Conservation (phyloP, 2,113 vertebrate genomes). For the Eptatretus burgeri region DNA sequence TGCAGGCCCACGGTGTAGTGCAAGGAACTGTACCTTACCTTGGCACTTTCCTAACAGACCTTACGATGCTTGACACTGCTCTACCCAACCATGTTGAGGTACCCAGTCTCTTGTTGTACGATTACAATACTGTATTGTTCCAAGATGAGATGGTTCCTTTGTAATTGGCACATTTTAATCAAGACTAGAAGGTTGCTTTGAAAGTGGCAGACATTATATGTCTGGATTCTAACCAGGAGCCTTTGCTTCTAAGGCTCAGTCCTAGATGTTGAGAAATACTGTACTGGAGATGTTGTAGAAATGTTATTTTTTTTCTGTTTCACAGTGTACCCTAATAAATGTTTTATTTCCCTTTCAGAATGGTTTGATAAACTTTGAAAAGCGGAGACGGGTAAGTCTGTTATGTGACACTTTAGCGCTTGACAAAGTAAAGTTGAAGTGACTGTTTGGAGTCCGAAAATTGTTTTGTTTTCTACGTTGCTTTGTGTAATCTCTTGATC, state of each 20-base stretch:
- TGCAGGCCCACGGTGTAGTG: constrained; percentile 14
- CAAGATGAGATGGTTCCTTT: background rate
- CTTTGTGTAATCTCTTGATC: no score
- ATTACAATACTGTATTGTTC: background rate
- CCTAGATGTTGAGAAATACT: background rate
- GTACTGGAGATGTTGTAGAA: background rate
- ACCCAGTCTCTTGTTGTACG: constrained; percentile 5
- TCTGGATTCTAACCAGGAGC: background rate
- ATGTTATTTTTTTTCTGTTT: background rate
- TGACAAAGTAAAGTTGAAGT: no score
- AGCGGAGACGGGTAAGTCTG: constrained; percentile 45
- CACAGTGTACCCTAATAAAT: background rate
- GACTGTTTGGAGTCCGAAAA: no score
- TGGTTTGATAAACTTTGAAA: constrained; percentile 76
- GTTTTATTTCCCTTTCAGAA: constrained; percentile 22
- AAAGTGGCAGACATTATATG: background rate
- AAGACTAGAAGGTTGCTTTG: background rate
- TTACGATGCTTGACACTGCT: constrained; percentile 57
- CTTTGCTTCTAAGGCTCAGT: background rate
- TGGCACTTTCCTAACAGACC: constrained; percentile 45
- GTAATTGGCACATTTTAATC: background rate
- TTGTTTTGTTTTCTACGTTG: no score
- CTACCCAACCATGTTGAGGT: constrained; percentile 35
- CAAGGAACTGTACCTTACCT: constrained; percentile 38
- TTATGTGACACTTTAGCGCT: background rate